Conservation (phyloP, 2,888 invertebrate species). For the Phalera bucephala region DNA sequence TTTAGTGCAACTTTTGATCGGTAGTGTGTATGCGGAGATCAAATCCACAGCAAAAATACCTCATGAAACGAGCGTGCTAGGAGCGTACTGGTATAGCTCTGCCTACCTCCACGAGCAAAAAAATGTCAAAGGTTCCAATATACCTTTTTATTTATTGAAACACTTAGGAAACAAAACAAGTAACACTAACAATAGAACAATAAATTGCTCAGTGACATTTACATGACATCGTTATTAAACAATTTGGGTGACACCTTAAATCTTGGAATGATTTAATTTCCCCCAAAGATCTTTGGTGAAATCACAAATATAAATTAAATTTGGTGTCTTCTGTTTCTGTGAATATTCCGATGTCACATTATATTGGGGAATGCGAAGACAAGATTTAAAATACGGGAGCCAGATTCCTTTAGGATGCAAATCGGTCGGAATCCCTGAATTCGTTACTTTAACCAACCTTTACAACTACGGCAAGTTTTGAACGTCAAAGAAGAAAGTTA, state of each 20-base stretch:
- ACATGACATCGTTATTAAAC: conserved; percentile 28
- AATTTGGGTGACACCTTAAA: conserved; percentile 42
- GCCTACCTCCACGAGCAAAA: too few relatives aligned
- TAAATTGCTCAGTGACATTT: conserved; percentile 20
- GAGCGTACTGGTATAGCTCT: too few relatives aligned
- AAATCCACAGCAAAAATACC: too few relatives aligned
- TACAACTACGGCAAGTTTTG: neutral
- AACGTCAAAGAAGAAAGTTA: neutral
- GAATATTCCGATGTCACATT: conserved; percentile 49
- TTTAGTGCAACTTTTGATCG: too few relatives aligned
- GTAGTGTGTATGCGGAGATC: too few relatives aligned
- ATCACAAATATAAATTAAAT: conserved; percentile 56
- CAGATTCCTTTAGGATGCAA: too few relatives aligned
- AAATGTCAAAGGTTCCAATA: too few relatives aligned
- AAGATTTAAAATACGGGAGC: conserved; percentile 26
- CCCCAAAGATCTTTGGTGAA: conserved; percentile 41
- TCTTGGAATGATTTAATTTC: too few relatives aligned
- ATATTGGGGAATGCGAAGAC: conserved; percentile 28
- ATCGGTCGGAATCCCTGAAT: neutral
- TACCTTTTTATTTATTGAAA: too few relatives aligned
- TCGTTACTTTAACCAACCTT: neutral
- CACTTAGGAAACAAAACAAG: conserved; percentile 19
- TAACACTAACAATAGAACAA: conserved; percentile 26
- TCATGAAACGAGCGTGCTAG: too few relatives aligned
- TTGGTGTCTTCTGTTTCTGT: too few relatives aligned